A percentile compares a stretch with the other conserved stretches of the same genome.
Evolutionary conservation across 1,140 invertebrate genomes (phyloP).

Genomic region (Bombus confusus): DNA sequence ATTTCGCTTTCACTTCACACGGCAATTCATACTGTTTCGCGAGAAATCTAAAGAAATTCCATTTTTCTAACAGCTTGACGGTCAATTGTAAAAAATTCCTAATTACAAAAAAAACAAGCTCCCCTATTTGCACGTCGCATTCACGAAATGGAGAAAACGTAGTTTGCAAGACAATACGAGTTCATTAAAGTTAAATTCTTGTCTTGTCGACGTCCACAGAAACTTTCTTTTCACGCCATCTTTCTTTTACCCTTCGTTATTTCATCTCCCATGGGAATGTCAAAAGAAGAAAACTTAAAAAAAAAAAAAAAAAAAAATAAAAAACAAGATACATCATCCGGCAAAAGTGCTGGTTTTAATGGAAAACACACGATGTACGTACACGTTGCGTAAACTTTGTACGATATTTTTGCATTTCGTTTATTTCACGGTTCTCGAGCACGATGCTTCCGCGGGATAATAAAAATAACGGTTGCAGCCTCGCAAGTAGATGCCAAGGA

Average conservation of each 20-base stretch:
- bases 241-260: neutral
- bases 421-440: neutral
- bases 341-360: neutral
- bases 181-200: neutral
- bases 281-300: neutral
- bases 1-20: neutral
- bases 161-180: neutral
- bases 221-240: neutral
- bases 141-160: neutral
- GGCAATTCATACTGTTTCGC: neutral
- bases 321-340: neutral
- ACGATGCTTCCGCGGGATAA: neutral
- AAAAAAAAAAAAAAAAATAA: neutral
- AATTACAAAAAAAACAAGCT: neutral
- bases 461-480: neutral
- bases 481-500: neutral
- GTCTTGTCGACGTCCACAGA: neutral
- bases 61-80: neutral
- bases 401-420: neutral
- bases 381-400: no score
- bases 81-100: neutral
- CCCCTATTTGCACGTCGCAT: neutral
- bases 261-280: neutral
- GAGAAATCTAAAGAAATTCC: neutral
- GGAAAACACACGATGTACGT: neutral